phyloP scores from a whole-genome alignment of 2,797 vertebrate genomes.

The Rhinella marina region DNA sequence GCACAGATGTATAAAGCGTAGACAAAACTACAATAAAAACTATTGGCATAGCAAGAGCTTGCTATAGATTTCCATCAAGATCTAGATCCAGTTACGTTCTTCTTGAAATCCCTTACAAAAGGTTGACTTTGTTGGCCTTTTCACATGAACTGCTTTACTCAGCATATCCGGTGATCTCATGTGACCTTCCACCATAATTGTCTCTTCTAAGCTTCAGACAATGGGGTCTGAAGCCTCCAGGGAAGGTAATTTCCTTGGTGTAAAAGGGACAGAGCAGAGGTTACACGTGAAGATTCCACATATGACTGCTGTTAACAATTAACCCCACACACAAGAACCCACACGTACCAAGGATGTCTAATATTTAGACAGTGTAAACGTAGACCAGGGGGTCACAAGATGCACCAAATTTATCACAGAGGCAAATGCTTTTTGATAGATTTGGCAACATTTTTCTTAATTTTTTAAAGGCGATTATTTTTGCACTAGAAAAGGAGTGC shows the following conservation, averaged over 20 bases:
- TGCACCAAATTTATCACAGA: too few species aligned
- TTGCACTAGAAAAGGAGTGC: too few species aligned
- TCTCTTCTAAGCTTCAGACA: neutral
- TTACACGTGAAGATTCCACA: neutral
- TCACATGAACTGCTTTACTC: neutral
- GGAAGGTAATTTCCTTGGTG: conserved; percentile 9
- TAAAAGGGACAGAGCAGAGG: neutral
- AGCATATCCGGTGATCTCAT: neutral
- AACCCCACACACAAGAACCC: neutral
- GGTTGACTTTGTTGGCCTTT: neutral
- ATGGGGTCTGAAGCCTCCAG: conserved; percentile 12
- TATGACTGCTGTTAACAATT: conserved; percentile 7
- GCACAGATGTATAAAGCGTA: too few species aligned
- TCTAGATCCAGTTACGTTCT: neutral
- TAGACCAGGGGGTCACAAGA: too few species aligned
- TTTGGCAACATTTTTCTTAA: too few species aligned
- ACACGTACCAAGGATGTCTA: too few species aligned
- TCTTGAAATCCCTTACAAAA: neutral
- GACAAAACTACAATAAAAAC: neutral
- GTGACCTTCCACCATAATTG: neutral
- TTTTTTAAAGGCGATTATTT: too few species aligned
- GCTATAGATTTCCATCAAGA: neutral
- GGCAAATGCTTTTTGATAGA: too few species aligned
- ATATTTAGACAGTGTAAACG: too few species aligned
- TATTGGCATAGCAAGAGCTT: neutral